These are phyloP conservation scores for Furcifer pardalis DNA, from an alignment of 2,797 vertebrate species.

Conservation along the genomic window DNA sequence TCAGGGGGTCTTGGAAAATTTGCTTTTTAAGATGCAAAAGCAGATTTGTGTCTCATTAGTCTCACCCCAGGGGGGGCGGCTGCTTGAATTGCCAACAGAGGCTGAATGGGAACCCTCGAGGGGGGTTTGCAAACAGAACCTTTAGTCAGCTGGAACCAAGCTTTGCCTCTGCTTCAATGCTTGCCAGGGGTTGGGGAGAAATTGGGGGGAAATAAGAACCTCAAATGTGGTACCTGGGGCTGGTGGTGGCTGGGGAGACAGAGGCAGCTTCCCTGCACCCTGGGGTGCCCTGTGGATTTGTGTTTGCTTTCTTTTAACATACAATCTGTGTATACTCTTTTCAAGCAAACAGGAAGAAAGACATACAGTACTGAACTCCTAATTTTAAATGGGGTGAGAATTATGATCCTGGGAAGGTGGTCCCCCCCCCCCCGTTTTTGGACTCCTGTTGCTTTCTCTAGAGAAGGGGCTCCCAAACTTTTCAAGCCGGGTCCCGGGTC, in stretches of 20 bases:
- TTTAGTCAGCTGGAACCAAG: neutral
- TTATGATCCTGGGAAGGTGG: neutral
- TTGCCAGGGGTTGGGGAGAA: neutral
- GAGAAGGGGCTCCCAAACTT: no score
- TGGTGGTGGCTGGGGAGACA: no score
- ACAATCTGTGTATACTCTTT: neutral
- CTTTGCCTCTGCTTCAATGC: neutral
- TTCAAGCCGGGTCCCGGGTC: no score
- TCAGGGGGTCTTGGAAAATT: neutral
- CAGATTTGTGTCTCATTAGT: neutral
- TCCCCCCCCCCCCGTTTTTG: no score
- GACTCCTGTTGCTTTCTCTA: no score
- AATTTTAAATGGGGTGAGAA: neutral
- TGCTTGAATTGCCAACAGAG: neutral
- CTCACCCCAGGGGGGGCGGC: neutral
- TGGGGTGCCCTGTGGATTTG: no score
- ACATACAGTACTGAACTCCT: no score
- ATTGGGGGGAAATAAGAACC: neutral
- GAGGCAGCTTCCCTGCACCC: no score
- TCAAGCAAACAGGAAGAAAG: no score
- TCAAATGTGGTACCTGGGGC: no score
- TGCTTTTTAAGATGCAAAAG: slow-evolving; percentile 1
- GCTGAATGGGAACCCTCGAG: neutral
- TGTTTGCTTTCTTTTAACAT: no score
- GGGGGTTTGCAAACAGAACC: no score